Evolutionary conservation across 2,888 invertebrate genomes (phyloP), one percentile per base, ranked within the genome.

Genomic region (Holacanthella duospinosa): DNA sequence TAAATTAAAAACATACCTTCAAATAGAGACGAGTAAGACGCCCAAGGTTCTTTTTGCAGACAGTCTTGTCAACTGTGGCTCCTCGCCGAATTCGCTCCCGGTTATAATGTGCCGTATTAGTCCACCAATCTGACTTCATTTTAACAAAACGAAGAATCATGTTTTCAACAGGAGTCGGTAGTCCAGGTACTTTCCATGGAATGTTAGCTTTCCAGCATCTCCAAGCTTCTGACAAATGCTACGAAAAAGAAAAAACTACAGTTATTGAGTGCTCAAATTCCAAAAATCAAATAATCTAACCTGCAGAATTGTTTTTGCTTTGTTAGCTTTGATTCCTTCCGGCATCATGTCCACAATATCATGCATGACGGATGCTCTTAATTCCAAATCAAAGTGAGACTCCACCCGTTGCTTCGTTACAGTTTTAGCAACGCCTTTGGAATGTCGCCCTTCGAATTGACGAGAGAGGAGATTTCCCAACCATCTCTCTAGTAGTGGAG

Each of bases 311-410:
- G 97, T 97, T 72, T 97, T 84, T 0, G 99, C 99, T 78, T 99
- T 99, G 80, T 99, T 99, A 79, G 99, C 99, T 76, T 99, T 99
- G 77, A 99, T 99, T 69, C 99, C 99, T 79, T 99, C 99, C 0
- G 99, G 99, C 99, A 99, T 99, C 99, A 99, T 99, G 76, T 99
- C 99, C n/a, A 99, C 88, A 71, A 99, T 99, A 76, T 99, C 99
- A 75, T 85, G 85, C 85, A 85, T 85, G 24, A 84, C 97, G 0
- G 96, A 96, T 21, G 96, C 96, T 72, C 99, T 85, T 75, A 99
- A 80, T 78, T 99, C 99, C 72, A 99, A 82, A 83, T 99, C 99
- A 79, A 97, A 99, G 82, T 99, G 99, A 55, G 95, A 95, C 77
- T 99, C 99, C 0, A 99, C 99, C 74, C 99, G 85, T 79, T 99